Evolutionary conservation across 2,797 vertebrate species (phyloP), one percentile per base, ranked within the genome.

Genomic region (Phataginus tetradactyla): DNA sequence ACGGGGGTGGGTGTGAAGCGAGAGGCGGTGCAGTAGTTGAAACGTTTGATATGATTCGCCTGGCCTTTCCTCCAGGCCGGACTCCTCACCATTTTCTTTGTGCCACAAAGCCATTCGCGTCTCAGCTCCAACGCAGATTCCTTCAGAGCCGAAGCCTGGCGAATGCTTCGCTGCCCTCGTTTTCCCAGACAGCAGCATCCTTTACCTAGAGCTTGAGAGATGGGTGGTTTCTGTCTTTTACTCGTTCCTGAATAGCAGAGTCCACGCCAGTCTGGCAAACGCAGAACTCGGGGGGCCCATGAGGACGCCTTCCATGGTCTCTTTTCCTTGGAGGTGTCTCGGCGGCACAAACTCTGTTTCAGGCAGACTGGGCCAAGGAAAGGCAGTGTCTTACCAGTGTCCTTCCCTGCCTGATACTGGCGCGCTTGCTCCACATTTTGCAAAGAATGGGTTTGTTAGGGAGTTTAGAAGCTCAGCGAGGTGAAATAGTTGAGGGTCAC

Each of bases 161-260:
- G 7, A 6, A 18, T 17, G 12, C 20, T 39, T 0, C 0, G 1
- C 63, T 9, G 74, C 10, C 71, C n/a, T 49, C 14, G 12, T 27
- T 93, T 55, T 17, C 55, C 37, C 32, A 23, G 0, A 0, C 0
- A 37, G 75, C 45, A 17, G 1, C 17, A 11, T 74, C 25, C 27
- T n/a, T 9, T 72, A 61, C 20, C 0, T 7, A 49, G n/a, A 91
- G 45, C 0, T 32, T 79, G 25, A 53, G 45, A 8, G 7, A 34
- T 3, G 1, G 3, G 37, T 29, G 51, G 5, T 4, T 2, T 21
- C 11, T 13, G 1, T 23, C 49, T 78, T 89, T 87, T 74, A 49
- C 37, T n/a, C 87, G 90, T 61, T 53, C 20, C 88, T 29, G 34
- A n/a, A 18, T 25, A n/a, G 29, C 61, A 32, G 4, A 20, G 49